Evolutionary conservation across 2,113 vertebrate species (phyloP).

Genomic region (Polyodon spathula): DNA sequence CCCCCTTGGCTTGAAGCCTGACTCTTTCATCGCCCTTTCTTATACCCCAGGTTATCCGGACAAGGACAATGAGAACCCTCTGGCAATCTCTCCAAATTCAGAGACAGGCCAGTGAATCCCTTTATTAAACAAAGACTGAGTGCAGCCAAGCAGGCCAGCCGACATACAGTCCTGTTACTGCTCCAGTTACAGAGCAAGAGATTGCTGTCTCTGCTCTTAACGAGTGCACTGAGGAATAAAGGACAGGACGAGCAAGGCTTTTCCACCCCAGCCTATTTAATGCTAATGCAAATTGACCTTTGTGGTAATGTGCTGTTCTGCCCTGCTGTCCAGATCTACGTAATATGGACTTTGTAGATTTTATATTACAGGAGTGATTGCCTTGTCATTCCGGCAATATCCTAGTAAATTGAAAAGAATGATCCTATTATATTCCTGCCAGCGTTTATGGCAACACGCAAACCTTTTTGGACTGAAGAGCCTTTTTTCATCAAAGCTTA

Average conservation of each 20-base stretch:
- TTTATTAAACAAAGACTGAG: slow-evolving; percentile 68
- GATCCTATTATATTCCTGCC: slow-evolving; percentile 44
- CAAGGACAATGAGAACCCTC: slow-evolving; percentile 46
- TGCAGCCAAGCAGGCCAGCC: slow-evolving; percentile 62
- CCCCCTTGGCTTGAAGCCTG: slow-evolving; percentile 2
- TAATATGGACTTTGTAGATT: slow-evolving; percentile 39
- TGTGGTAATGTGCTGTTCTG: slow-evolving; percentile 20
- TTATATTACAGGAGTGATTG: slow-evolving; percentile 47
- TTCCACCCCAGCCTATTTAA: slow-evolving; percentile 44
- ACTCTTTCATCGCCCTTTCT: slow-evolving; percentile 19
- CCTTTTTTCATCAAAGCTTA: too few species aligned
- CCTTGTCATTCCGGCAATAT: slow-evolving; percentile 43
- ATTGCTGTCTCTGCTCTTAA: slow-evolving; percentile 66
- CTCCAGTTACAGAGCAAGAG: slow-evolving; percentile 54
- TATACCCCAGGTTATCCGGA: too few species aligned
- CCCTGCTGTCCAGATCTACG: slow-evolving; percentile 27
- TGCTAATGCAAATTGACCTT: slow-evolving; percentile 20
- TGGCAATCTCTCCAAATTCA: slow-evolving; percentile 48
- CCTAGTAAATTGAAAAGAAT: slow-evolving; percentile 43
- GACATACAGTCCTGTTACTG: slow-evolving; percentile 31
- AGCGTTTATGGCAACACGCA: slow-evolving; percentile 35
- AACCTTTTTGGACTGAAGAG: slow-evolving; percentile 27
- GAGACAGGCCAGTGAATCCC: slow-evolving; percentile 62
- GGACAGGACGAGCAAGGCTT: slow-evolving; percentile 26
- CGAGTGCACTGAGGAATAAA: slow-evolving; percentile 18